Evolutionary conservation across 2,888 invertebrate species (phyloP), one percentile per base, ranked within the genome.

Genomic region (Dicycla oo): DNA sequence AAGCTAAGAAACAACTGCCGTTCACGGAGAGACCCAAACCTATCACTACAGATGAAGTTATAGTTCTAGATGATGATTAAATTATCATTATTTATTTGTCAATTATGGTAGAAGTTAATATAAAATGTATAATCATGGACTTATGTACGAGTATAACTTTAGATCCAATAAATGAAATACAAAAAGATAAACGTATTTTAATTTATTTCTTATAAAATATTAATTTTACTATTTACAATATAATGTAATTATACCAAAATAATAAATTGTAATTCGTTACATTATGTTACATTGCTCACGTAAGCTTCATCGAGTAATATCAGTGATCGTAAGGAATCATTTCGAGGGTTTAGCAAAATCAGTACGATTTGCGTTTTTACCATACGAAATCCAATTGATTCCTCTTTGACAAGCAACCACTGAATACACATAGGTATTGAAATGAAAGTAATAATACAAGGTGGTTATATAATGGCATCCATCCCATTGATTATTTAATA

Each of bases 51-150:
- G 94, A 94, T 85, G 95, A 95, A 88, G 91, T 96, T 0, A 96
- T 96, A 62, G 92, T 96, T 10, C 86, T 96, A 13, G 96, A 96
- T 85, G 96, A 96, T 86, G 96, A 96, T 89, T 94, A 87, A 57
- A 68, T 54, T 57, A 81, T 72, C 64, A 81, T 57, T 45, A 58
- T 60, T 58, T 74, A 82, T 78, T 62, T 53, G 61, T 60, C 10
- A 47, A 62, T 47, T 6, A 53, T 66, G 13, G 38, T 80, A 56
- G 63, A 62, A 43, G 38, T 8, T 61, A 64, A 13, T 61, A 15
- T 65, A 49, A 43, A 67, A 60, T 40, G 23, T 54, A 51, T 66
- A 64, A n/a, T 73, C 30, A 66, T 70, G 43, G 30, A 71, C 45
- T 63, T 38, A 58, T 51, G 34, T 68, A n/a, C n/a, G n/a, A n/a